Base-by-base conservation (phyloP, 2,797 vertebrate species). In the Sternarchorhynchus goeldii region DNA sequence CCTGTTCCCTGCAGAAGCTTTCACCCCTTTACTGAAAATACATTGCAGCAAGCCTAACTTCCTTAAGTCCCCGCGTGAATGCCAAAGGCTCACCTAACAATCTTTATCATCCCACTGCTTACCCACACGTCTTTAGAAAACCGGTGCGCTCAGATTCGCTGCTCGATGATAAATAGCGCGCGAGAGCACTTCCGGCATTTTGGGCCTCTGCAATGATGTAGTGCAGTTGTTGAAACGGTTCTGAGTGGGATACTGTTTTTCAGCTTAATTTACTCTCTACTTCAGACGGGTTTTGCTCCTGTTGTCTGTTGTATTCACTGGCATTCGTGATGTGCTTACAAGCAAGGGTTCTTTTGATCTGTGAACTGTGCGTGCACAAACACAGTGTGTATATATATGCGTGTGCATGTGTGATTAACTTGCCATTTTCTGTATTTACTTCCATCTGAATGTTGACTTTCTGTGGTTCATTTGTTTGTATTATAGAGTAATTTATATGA, bases 31-130 rank as follows among this genome's bases (percentile, higher is more conserved):
- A 20, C 31, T 45, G n/a, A 36, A 57, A 68, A 74, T 53, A 56
- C 58, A 41, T 20, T 76, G 78, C 78, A 70, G 57, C 66, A 69
- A 50, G 60, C 39, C 50, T n/a, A 59, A 60, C 60, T 81, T 77
- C 66, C 66, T 64, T 58, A 62, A 32, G 32, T 77, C 18, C 8
- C 16, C n/a, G 5, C 18, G 29, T 50, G 45, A 50, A 50, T 50
- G 10, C 45, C 10, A 50, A 50, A 50, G 45, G 12, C 10, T 50
- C 45, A 50, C 45, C 8, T 50, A 50, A 50, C 10, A 12, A 50
- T 50, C 45, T 50, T 50, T 14, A 1, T 50, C 45, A 50, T 50
- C 8, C 14, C 45, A 14, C 45, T 31, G 59, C 59, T 62, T 3
- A 31, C 6, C 45, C 45, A 50, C 14, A 12, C 14, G 45, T 50